These are phyloP conservation scores for Smutsia gigantea DNA, from an alignment of 2,797 vertebrate species.

Conservation along the genomic window DNA sequence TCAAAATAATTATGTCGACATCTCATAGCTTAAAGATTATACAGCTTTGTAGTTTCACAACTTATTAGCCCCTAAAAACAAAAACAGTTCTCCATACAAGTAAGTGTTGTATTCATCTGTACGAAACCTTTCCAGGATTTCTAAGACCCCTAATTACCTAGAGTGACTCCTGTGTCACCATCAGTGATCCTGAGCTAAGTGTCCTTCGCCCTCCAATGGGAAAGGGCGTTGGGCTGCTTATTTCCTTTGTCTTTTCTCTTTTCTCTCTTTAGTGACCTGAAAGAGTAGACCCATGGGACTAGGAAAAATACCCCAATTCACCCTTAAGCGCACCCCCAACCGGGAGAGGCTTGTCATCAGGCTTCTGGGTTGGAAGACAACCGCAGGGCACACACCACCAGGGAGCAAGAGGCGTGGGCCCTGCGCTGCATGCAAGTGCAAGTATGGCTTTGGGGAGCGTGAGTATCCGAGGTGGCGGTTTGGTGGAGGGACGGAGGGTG, in stretches of 20 bases:
- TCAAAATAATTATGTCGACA: conserved; percentile 77
- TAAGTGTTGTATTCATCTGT: not conserved
- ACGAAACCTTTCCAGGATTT: conserved; percentile 21
- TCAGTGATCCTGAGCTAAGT: not conserved
- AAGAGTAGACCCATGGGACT: not conserved
- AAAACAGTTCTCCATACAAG: conserved; percentile 44
- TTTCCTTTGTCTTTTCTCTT: not conserved
- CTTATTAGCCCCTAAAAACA: conserved; percentile 62
- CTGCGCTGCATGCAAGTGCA: not conserved
- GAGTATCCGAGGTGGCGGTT: conserved; percentile 65
- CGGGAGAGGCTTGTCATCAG: not conserved
- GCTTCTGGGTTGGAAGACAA: conserved; percentile 29
- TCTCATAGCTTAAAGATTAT: conserved; percentile 60
- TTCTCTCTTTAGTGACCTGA: not conserved
- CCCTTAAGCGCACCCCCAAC: not conserved
- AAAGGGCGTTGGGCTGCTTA: not conserved
- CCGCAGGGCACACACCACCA: not conserved
- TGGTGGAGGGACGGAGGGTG: conserved; percentile 24
- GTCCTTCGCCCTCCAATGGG: conserved; percentile 33
- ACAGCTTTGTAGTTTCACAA: conserved; percentile 70
- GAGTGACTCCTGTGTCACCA: not conserved
- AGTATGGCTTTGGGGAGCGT: conserved; percentile 28
- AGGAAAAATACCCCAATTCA: not conserved
- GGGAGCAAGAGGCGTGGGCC: conserved; percentile 20
- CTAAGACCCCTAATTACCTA: not conserved